Base-by-base conservation (phyloP, 1,140 invertebrate genomes). In the Bombus breviceps region DNA sequence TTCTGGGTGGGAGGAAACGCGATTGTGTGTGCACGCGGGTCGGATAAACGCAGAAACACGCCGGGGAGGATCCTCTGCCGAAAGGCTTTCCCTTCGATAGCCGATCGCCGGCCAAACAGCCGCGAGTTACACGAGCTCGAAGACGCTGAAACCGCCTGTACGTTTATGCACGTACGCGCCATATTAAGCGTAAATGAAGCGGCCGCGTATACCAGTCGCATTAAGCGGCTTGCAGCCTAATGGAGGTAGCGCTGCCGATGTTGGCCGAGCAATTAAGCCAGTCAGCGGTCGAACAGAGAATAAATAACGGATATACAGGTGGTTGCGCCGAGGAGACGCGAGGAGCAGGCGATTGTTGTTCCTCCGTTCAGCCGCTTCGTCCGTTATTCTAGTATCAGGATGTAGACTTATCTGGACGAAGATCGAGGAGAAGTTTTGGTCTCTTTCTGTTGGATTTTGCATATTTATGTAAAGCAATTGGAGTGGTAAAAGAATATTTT, bases 261-360 rank as follows among this genome's bases (percentile, higher is more conserved):
- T 92, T 92, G 88, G 91, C 91, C 84, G 89, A 92, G 91, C 91
- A 92, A 90, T 92, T 92, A 92, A 92, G 89, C 89, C 81, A 81
- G 85, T 87, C 81, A 80, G 59, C 80, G 89, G 82, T 85, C 82
- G 91, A 92, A 92, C 91, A 92, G 87, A 92, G 89, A 85, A 92
- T 92, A 92, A 92, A 92, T 92, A 92, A 92, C 89, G 84, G 87
- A 92, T 92, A 92, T 92, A 92, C 89, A 90, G 89, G 86, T 90
- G 82, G 88, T 85, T 87, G 86, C 85, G 85, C 13, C 66, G 78
- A 37, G 77, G 32, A 78, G 75, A 77, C 76, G 47, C 43, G 43
- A 43, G 86, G 39, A 76, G 66, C 47, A 34, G 64, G n/a, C 32
- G 57, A 18, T 74, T 78, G 81, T 75, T 72, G 78, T 68, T 59